phyloP scores from a whole-genome alignment of 2,113 vertebrate genomes.

The Caretta caretta region DNA sequence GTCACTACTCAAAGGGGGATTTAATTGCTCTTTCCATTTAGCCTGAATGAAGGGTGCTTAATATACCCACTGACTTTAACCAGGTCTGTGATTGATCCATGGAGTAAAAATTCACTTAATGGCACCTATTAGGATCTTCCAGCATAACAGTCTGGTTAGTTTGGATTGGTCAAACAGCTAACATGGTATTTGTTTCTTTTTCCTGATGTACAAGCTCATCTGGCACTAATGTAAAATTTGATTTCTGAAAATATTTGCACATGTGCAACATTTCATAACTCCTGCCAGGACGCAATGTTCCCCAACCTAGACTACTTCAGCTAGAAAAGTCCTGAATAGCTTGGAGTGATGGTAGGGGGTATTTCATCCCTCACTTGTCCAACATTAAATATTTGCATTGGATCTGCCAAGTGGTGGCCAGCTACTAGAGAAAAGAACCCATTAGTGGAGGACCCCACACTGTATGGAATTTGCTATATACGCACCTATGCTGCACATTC shows the following conservation, averaged over 20 bases:
- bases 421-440: neutral
- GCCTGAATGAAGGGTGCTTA: neutral
- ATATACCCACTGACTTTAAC: neutral
- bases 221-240: neutral
- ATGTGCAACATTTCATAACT: neutral
- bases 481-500: neutral
- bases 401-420: neutral
- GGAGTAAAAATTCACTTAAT: accelerated
- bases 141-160: neutral
- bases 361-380: neutral
- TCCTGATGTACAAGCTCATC: neutral
- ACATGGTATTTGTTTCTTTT: neutral
- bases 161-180: neutral
- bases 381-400: neutral
- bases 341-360: neutral
- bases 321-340: neutral
- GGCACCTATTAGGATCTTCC: neutral
- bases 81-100: slow-evolving; percentile 6
- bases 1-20: neutral
- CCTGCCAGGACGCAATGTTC: neutral
- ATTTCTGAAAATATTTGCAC: neutral
- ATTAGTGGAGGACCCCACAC: neutral
- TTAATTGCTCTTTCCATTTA: neutral
- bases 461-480: no score
- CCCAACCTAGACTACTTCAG: neutral